Percentiles rank a stretch among this genome's conserved stretches.
Evolutionary conservation across 1,140 invertebrate genomes (phyloP).

Genomic region (Drosophila miranda): DNA sequence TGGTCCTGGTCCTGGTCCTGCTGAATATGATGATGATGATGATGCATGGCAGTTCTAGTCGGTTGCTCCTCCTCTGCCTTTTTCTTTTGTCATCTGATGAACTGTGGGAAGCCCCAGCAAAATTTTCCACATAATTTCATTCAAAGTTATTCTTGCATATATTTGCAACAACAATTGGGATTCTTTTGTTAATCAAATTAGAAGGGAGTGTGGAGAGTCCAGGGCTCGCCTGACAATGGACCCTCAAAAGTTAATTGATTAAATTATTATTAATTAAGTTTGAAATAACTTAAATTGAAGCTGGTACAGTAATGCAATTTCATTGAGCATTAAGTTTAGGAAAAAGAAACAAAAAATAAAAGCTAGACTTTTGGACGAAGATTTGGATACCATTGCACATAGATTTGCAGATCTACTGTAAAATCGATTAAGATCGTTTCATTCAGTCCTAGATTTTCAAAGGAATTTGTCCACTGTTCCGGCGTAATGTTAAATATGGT

Average conservation of each 20-base stretch:
- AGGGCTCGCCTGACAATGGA: no score
- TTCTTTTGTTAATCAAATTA: background rate
- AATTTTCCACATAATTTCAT: constrained; percentile 3
- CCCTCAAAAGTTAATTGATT: background rate
- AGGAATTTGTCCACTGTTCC: background rate
- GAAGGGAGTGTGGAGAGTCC: background rate
- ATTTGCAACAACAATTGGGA: background rate
- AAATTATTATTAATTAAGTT: background rate
- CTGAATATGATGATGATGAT: constrained; percentile 61
- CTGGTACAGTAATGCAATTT: no score
- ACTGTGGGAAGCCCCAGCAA: constrained; percentile 31
- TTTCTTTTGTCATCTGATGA: constrained; percentile 1
- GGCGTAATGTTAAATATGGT: constrained; percentile 24
- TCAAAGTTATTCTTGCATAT: background rate
- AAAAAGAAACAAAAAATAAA: background rate
- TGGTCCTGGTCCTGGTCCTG: constrained; percentile 18
- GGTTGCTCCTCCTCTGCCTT: constrained; percentile 7
- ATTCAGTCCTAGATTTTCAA: no score
- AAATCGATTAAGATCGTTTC: no score
- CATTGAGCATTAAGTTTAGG: no score
- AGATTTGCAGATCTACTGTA: no score
- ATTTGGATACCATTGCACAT: no score
- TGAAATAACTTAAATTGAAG: no score
- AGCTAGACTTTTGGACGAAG: no score
- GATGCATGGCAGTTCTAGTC: constrained; percentile 54